phyloP scores from a whole-genome alignment of 2,113 vertebrate genomes.

The Circaetus cinerascens region DNA sequence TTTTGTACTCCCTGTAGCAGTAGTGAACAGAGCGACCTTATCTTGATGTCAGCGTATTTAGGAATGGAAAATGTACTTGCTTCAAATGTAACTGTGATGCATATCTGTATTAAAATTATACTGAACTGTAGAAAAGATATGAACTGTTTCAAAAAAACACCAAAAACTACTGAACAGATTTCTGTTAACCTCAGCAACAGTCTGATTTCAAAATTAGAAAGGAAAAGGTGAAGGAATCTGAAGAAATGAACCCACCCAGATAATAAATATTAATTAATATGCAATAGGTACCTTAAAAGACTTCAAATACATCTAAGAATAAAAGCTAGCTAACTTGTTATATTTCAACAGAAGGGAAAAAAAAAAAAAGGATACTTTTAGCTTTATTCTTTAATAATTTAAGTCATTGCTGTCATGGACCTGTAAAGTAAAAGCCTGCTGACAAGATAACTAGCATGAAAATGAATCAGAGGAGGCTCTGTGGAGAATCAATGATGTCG shows the following conservation, averaged over 20 bases:
- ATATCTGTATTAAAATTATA: background rate
- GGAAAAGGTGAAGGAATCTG: background rate
- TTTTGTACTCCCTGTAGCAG: background rate
- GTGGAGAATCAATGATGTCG: background rate
- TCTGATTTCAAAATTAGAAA: background rate
- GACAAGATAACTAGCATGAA: background rate
- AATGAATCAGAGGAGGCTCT: background rate
- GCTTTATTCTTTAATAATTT: background rate
- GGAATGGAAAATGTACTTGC: background rate
- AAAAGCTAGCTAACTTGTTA: background rate
- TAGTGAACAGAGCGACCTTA: background rate
- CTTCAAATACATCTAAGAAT: background rate
- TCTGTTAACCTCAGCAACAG: background rate
- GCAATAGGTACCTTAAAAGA: background rate
- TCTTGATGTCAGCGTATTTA: background rate
- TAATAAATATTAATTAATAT: background rate
- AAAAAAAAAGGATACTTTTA: background rate
- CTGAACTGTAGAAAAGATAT: background rate
- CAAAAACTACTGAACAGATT: background rate
- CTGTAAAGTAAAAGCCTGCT: background rate
- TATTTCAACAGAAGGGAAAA: background rate
- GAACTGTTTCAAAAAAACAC: background rate
- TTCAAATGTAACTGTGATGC: background rate
- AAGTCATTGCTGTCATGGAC: background rate
- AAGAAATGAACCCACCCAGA: rapidly evolving